Evolutionary conservation across 2,113 vertebrate species (phyloP).

Genomic region (Arenaria interpres): DNA sequence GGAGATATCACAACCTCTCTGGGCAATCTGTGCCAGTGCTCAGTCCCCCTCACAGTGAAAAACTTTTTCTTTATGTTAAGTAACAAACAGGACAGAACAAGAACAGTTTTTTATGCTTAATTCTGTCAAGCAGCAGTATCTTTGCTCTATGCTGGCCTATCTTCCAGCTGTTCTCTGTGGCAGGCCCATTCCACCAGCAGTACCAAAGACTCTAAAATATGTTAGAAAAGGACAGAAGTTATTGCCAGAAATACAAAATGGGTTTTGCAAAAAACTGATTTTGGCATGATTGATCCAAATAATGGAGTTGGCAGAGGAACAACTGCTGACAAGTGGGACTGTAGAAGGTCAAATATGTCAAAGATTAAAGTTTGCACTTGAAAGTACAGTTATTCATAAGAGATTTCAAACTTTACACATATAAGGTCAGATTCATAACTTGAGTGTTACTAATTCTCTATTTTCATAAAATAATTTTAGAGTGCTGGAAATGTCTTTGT

Average conservation of each 20-base stretch:
- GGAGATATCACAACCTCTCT: not conserved
- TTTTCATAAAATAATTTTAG: not conserved
- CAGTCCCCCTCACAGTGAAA: not conserved
- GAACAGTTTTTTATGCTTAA: not conserved
- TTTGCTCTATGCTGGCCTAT: not conserved
- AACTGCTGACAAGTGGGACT: not conserved
- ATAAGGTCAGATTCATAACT: not conserved
- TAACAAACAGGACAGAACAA: not conserved
- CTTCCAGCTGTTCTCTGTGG: not conserved
- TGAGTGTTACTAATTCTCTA: not conserved
- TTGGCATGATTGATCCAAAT: not conserved
- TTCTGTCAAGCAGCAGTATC: not conserved
- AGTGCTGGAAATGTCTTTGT: not conserved
- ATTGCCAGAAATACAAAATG: not conserved
- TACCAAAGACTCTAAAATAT: not conserved
- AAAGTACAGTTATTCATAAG: not conserved
- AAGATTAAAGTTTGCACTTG: not conserved
- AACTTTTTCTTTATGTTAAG: not conserved
- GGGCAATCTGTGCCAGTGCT: not conserved
- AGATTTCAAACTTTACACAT: not conserved
- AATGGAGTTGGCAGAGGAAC: not conserved
- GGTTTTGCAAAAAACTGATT: not conserved
- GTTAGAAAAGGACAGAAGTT: not conserved
- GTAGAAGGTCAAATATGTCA: not conserved
- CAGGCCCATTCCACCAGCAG: not conserved